Conservation (phyloP, 2,888 invertebrate species). For the Stenurella melanura region DNA sequence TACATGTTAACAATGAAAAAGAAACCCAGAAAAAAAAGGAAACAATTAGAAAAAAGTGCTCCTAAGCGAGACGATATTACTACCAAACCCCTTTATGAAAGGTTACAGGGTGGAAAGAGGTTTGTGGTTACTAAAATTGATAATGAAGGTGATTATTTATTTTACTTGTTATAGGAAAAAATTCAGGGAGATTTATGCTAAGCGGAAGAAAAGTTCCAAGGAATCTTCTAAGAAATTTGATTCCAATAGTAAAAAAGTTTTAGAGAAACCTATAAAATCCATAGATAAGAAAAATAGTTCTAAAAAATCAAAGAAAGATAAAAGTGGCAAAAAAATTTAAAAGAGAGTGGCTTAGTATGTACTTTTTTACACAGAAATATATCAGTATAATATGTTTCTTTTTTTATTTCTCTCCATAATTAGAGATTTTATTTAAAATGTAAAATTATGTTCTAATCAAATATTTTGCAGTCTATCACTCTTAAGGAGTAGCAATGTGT, state of each 20-base stretch:
- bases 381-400: neutral
- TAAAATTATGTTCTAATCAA: too few relatives aligned
- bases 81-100: slow-evolving; percentile 75
- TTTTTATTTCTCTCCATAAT: neutral
- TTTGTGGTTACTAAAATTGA: slow-evolving; percentile 15
- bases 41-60: slow-evolving; percentile 77
- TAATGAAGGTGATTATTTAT: neutral
- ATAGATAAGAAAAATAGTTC: neutral
- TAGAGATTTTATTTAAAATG: too few relatives aligned
- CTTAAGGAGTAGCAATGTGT: too few relatives aligned
- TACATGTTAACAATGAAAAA: slow-evolving; percentile 89
- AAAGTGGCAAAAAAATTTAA: neutral
- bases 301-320: neutral
- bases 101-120: slow-evolving; percentile 71
- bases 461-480: too few relatives aligned
- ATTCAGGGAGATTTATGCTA: slow-evolving; percentile 18
- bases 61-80: slow-evolving; percentile 81
- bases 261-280: neutral
- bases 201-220: neutral
- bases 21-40: slow-evolving; percentile 78
- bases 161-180: slow-evolving; percentile 9
- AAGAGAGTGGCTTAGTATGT: neutral
- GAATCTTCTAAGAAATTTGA: neutral
- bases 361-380: neutral
- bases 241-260: neutral